phyloP scores from a whole-genome alignment of 2,797 vertebrate genomes.

The Thaleichthys pacificus region DNA sequence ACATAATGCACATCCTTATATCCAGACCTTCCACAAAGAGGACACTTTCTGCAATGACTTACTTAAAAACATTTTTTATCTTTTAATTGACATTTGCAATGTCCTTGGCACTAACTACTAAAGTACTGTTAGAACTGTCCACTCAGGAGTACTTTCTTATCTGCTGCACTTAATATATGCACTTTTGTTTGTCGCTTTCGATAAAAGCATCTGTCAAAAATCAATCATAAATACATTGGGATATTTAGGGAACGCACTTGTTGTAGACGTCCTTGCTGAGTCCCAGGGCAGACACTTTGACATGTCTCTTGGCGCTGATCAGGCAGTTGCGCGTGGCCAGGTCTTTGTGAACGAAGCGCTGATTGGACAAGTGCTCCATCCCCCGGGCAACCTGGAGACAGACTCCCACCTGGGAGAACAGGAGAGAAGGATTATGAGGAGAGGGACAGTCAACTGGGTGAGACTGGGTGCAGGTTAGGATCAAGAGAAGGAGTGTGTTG shows the following conservation, averaged over 20 bases:
- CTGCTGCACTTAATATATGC: neutral
- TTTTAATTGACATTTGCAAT: too few species aligned
- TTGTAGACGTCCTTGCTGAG: conserved; percentile 88
- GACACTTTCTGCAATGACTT: too few species aligned
- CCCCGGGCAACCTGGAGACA: conserved; percentile 84
- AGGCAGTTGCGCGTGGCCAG: conserved; percentile 84
- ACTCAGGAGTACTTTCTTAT: too few species aligned
- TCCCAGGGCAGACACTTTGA: conserved; percentile 81
- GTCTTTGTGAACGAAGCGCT: conserved; percentile 83
- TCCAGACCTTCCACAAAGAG: too few species aligned
- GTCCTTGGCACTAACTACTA: too few species aligned
- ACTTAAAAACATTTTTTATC: too few species aligned
- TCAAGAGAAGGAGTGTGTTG: neutral
- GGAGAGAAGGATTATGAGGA: neutral
- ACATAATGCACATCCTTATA: too few species aligned
- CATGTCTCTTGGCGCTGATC: conserved; percentile 79
- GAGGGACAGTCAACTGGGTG: conserved; percentile 1
- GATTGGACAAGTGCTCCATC: conserved; percentile 86
- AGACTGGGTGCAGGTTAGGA: conserved; percentile 1
- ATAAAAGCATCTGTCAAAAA: too few species aligned
- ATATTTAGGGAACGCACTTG: conserved; percentile 63
- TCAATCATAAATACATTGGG: neutral
- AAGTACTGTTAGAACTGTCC: too few species aligned
- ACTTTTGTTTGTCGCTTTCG: too few species aligned
- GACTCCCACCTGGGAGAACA: conserved; percentile 72